Base-by-base conservation (phyloP, 2,888 invertebrate species). In the Sceliomorpha sp. region DNA sequence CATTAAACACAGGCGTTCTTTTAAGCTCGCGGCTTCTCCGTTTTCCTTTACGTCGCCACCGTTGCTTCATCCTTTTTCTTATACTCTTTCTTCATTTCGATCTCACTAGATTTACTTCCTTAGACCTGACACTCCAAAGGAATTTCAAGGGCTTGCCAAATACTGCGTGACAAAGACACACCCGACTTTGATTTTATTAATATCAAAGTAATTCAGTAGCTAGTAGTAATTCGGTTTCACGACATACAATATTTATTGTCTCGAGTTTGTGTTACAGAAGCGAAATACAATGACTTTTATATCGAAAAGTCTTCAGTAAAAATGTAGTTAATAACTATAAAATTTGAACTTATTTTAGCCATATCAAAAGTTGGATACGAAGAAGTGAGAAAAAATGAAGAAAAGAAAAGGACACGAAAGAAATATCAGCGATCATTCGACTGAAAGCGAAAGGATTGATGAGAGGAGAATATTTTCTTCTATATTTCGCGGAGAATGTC, bases 1-100 rank as follows among this genome's bases (percentile, higher is more conserved):
- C 86, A 84, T 87, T 86, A 87, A 82, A 86, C 82, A 80, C 83
- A 80, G 80, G 78, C 76, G 80, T 79, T 81, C 83, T 83, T 82
- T 82, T 70, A 79, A 78, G 76, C 78, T 75, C 68, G 70, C 74
- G 56, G 60, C 68, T 20, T 68, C 70, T 40, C 26, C 29, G 15
- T 56, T 36, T 44, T 17, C 15, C 24, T 40, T 29, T 14, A 10
- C 32, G 48, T 13, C 31, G 20, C 29, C 36, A 42, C 55, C 51
- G 62, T 66, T 47, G 29, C 47, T 20, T 44, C 20, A 48, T 59
- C 31, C 26, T 37, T 31, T 26, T 20, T 32, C 15, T 15, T 17
- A n/a, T n/a, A n/a, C 62, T 44, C 56, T 56, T 58, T 47, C 56
- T 17, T 66, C 55, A 37, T 63, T 62, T 53, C 66, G 58, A 47